Conservation (phyloP, 2,113 vertebrate species). For the Panurus biarmicus region DNA sequence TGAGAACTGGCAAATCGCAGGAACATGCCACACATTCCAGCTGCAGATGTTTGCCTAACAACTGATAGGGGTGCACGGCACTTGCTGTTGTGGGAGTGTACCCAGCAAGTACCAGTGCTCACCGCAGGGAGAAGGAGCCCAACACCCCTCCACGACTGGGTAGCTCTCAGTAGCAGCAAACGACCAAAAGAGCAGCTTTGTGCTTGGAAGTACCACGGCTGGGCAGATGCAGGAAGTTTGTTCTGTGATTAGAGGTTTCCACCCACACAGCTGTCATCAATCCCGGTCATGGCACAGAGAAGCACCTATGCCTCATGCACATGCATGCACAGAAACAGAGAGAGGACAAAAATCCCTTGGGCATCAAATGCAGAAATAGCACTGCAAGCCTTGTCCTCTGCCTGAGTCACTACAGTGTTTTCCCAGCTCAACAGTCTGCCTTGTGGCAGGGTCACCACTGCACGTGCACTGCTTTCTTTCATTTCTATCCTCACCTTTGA, state of each 20-base stretch:
- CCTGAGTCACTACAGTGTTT: not conserved
- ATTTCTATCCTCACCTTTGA: not conserved
- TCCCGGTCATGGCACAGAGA: not conserved
- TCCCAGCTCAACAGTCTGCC: not conserved
- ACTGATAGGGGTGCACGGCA: not conserved
- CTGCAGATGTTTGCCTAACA: not conserved
- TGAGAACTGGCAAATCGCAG: not conserved
- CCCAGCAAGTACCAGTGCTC: not conserved
- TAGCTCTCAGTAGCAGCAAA: not conserved
- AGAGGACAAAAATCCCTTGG: not conserved
- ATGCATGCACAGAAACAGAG: not conserved
- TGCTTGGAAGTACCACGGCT: not conserved
- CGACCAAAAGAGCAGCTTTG: accelerated
- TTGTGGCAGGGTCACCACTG: not conserved
- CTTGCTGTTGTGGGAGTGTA: not conserved
- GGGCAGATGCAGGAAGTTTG: not conserved
- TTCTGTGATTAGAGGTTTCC: not conserved
- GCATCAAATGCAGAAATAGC: not conserved
- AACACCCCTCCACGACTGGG: not conserved
- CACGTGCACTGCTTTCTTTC: not conserved
- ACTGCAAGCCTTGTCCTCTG: not conserved
- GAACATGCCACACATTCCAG: not conserved
- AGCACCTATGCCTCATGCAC: not conserved
- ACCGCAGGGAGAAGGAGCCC: not conserved
- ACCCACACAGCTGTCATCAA: not conserved